Base-by-base conservation (phyloP, 1,140 invertebrate species). In the Drosophila erecta region DNA sequence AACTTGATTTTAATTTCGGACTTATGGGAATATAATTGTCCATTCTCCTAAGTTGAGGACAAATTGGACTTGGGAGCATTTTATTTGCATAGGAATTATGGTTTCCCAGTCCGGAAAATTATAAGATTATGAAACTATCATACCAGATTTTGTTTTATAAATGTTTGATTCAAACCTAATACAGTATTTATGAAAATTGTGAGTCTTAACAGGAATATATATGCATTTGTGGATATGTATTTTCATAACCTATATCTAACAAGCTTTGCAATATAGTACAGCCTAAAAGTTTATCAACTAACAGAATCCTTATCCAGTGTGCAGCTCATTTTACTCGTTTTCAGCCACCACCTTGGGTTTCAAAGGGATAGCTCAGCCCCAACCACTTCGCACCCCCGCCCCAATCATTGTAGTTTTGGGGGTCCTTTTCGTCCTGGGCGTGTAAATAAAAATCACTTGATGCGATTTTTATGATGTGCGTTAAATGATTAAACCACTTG, bases 401-500 rank as follows among this genome's bases (percentile, higher is more conserved):
- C 33, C 43, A 33, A 12, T 22, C 37, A 56, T 37, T 20, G 27
- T 37, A 1, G 27, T 15, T 79, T 43, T 72, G 30, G 62, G 46
- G 54, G 12, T 49, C 40, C 55, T 64, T 73, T 73, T 76, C 59
- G 75, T 85, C 50, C 66, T 73, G 62, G 49, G 66, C 58, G 83
- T 76, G 83, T 87, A 86, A 86, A 89, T 83, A 89, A 89, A 87
- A 87, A 78, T 87, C 84, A 90, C 80, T 90, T 90, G 80, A 89
- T 89, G 74, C 55, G 85, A 89, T 90, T 89, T 89, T 90, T 90
- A 89, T 85, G 85, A 89, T 90, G 85, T 78, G 85, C 86, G 80
- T 90, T 89, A 89, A 89, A 89, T 89, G 85, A 89, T 89, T 89
- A 89, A 85, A 85, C 81, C 85, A 90, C 85, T 89, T 90, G 85